Evolutionary conservation across 1,140 invertebrate species (phyloP).

Genomic region (Phocides pigmalion): DNA sequence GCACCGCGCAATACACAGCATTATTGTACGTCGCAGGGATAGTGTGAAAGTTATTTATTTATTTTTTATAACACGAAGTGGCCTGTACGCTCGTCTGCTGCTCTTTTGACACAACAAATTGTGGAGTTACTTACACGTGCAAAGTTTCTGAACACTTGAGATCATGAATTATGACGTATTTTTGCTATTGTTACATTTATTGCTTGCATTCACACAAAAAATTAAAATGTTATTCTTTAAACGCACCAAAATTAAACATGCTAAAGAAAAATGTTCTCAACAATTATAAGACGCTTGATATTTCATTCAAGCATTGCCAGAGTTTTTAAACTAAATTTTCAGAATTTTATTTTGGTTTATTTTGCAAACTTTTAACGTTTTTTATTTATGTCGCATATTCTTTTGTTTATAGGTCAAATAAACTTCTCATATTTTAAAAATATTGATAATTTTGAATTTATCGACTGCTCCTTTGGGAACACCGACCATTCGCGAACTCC

Average conservation of each 20-base stretch:
- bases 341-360: not conserved
- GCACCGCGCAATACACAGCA: too few species aligned
- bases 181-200: too few species aligned
- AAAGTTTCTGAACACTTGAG: too few species aligned
- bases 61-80: too few species aligned
- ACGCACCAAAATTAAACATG: slow-evolving; percentile 7
- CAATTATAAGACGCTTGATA: slow-evolving; percentile 20
- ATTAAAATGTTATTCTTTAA: slow-evolving; percentile 4
- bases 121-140: too few species aligned
- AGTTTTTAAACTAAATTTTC: slow-evolving; percentile 3
- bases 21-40: too few species aligned
- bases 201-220: too few species aligned
- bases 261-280: not conserved
- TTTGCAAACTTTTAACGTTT: not conserved
- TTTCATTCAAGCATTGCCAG: slow-evolving; percentile 15
- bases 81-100: too few species aligned
- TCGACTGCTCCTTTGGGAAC: not conserved
- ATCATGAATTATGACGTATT: too few species aligned
- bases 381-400: not conserved
- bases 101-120: too few species aligned
- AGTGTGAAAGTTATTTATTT: too few species aligned
- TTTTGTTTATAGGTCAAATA: not conserved
- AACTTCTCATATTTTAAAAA: not conserved
- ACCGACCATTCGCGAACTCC: not conserved
- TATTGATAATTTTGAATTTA: not conserved